Base-by-base conservation (phyloP, 2,888 invertebrate genomes). In the Panzeria rudis region DNA sequence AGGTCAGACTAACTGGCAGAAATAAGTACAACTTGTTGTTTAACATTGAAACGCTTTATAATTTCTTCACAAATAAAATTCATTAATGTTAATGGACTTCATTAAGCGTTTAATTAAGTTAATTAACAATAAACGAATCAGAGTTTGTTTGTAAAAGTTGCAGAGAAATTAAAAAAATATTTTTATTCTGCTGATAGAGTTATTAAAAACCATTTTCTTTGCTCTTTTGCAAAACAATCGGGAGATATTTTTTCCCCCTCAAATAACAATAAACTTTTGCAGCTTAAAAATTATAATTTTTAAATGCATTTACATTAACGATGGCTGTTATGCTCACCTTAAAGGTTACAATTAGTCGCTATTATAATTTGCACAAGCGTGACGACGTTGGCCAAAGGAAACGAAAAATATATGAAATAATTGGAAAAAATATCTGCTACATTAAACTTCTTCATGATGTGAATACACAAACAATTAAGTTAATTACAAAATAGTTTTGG, bases 21-120 rank as follows among this genome's bases (percentile, higher is more conserved):
- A 23, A 23, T 38, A 11, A n/a, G 0, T 15, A 6, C 38, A 41
- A 4, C n/a, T 56, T 64, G 44, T 64, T 44, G 44, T 64, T 44
- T 3, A 38, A 38, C 15, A 38, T n/a, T 44, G 6, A 29, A n/a
- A 62, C 29, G 23, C 8, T 25, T 41, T 41, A 25, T n/a, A 25
- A 20, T 25, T 47, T 25, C 29, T 64, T n/a, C 4, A 66, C 17
- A 29, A 47, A 47, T 6, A 47, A 47, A 17, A 47, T 41, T 47
- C 44, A n/a, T 29, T 66, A 29, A 3, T 41, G 56, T 56, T 59
- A 41, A 71, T 54, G 9, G 13, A 9, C 54, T 71, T 41, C 9
- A 56, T n/a, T n/a, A 71, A 56, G 25, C 17, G 41, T 44, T 25
- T n/a, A 56, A 71, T 56, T 41, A 56, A 71, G 23, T 44, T 17